Evolutionary conservation across 2,113 vertebrate species (phyloP), one percentile per base, ranked within the genome.

Genomic region (Gambusia affinis): DNA sequence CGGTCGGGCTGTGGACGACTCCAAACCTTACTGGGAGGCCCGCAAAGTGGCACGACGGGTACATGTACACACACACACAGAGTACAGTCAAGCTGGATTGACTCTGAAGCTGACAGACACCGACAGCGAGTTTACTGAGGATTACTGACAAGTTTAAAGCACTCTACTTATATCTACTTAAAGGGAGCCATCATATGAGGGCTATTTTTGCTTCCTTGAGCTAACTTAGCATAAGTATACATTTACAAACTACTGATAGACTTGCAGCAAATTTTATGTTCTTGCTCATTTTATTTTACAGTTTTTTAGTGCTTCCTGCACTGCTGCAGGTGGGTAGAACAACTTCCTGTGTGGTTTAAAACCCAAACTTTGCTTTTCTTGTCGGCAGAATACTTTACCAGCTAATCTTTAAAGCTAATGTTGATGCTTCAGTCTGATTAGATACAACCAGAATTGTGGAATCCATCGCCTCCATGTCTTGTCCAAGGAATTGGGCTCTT

Each of bases 11-110:
- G 98, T 99, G 79, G 98, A 99, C 22, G 98, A 99, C 76, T 98
- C 98, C 5, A 99, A 99, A 85, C 98, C 98, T 5, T 99, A 98
- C 90, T 99, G 98, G 98, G 98, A 99, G 86, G 96, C 98, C 4
- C 94, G 98, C 67, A 96, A 94, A 87, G 94, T 96, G 73, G 96
- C 97, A 4, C 94, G 96, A 88, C 97, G 99, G 98, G 98, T 99
- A 83, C 10, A 29, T 35, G 12, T 35, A 51, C 37, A 39, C 35
- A 3, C 39, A 19, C 44, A 51, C 44, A 51, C 17, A 15, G 29
- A 17, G 3, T 60, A 30, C 35, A 27, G 22, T 57, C 5, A 3
- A n/a, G 51, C 51, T 57, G 51, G 8, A 57, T 57, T n/a, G 22
- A 57, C 2, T 19, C 47, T n/a, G 51, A 24, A 57, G 17, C 17